Conservation (phyloP, 2,797 vertebrate genomes). For the Yasuhikotakia modesta region DNA sequence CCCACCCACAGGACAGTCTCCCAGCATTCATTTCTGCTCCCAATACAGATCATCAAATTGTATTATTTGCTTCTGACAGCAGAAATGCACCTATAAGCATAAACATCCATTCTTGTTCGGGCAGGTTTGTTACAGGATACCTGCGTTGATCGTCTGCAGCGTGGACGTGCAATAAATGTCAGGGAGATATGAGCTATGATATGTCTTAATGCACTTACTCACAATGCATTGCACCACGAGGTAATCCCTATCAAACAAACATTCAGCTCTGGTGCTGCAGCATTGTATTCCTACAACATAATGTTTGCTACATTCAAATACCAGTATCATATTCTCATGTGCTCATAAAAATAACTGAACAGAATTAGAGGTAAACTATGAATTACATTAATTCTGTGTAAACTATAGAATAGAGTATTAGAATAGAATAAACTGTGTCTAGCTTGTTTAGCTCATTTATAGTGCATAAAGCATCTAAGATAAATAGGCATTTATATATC, state of each 20-base stretch:
- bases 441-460: background rate
- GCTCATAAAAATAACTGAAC: background rate
- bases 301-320: conserved; percentile 40
- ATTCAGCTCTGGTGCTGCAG: background rate
- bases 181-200: background rate
- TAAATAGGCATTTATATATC: conserved; percentile 6
- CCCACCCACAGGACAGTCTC: background rate
- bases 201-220: conserved; percentile 14
- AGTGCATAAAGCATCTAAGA: background rate
- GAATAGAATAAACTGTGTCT: background rate
- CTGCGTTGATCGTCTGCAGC: background rate
- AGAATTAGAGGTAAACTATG: too few relatives aligned
- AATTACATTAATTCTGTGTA: background rate
- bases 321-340: conserved; percentile 2
- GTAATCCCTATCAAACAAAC: conserved; percentile 1
- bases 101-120: background rate
- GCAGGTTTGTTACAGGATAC: background rate
- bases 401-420: background rate
- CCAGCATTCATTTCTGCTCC: background rate
- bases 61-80: background rate
- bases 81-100: background rate
- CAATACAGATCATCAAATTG: background rate
- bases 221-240: conserved; percentile 38
- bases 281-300: background rate
- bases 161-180: conserved; percentile 16